Evolutionary conservation across 2,113 vertebrate genomes (phyloP), one percentile per base, ranked within the genome.

Genomic region (Macquaria australasica): DNA sequence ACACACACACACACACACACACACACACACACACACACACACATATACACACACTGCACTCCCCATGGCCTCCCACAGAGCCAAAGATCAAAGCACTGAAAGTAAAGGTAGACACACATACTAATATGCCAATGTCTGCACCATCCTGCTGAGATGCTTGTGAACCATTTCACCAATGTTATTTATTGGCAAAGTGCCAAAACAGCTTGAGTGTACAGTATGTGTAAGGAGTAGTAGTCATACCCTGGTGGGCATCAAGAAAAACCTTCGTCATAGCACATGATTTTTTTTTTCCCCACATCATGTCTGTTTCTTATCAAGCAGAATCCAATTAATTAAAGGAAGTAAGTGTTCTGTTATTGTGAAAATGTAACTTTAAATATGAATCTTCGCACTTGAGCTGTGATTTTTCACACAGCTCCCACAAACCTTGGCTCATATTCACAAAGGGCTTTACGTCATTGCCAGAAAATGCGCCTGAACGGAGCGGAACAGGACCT

Each of bases 321-420:
- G 10, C 73, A 31, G 0, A 56, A 60, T 82, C 11, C 50, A 77
- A 34, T 58, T 50, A 28, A 62, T 51, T 72, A 66, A 21, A 56
- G 53, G 9, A 45, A 66, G 31, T 31, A 21, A 67, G 73, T 73
- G 48, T 67, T 84, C 9, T 53, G n/a, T 25, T 71, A 20, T 63
- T 74, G 66, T 53, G 55, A 82, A 74, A 69, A 58, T 62, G 16
- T 16, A 67, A 77, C 53, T 79, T 89, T n/a, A 63, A 71, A 83
- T 79, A 56, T 80, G 28, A 81, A 25, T 62, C 34, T 39, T 89
- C 84, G 51, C 86, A 84, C 82, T 76, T 51, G 28, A 81, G 58
- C 75, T 89, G 88, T 68, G 86, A 87, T 21, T 71, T 81, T 81
- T 91, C 85, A 77, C 84, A 81, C 18, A 39, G 5, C 67, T 71